Evolutionary conservation across 2,888 invertebrate species (phyloP).

Genomic region (Hermodice carunculata): DNA sequence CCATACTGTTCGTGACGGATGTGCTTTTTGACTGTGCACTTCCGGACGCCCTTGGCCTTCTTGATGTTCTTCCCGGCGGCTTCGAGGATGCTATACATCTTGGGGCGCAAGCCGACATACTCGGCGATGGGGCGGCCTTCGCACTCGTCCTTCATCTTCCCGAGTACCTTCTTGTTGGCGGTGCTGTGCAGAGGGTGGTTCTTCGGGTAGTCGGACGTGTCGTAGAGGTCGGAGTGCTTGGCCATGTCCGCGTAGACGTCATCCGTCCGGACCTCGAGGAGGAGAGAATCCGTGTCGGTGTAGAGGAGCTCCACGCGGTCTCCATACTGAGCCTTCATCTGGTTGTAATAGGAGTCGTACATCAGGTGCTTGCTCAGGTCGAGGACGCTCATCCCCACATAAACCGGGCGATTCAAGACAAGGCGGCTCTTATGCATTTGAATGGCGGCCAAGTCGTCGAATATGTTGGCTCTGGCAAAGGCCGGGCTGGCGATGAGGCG

Average conservation of each 20-base stretch:
- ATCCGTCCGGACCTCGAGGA: not conserved
- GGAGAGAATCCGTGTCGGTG: slow-evolving; percentile 48
- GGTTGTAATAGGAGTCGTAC: slow-evolving; percentile 50
- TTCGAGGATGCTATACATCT: slow-evolving; percentile 2
- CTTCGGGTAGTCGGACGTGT: slow-evolving; percentile 51
- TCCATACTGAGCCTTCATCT: slow-evolving; percentile 53
- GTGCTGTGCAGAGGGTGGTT: slow-evolving; percentile 41
- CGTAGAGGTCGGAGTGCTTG: slow-evolving; percentile 1
- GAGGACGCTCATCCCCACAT: slow-evolving; percentile 65
- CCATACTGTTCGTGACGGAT: not conserved
- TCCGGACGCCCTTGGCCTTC: not conserved
- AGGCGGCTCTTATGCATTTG: too few relatives aligned
- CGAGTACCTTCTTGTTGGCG: slow-evolving; percentile 53
- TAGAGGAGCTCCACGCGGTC: slow-evolving; percentile 41
- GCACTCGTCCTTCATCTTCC: slow-evolving; percentile 59
- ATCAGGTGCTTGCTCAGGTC: slow-evolving; percentile 55
- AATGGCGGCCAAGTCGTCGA: too few relatives aligned
- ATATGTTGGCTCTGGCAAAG: too few relatives aligned
- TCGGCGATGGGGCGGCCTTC: slow-evolving; percentile 49
- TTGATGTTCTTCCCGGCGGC: not conserved
- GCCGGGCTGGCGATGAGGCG: too few relatives aligned
- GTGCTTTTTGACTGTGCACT: not conserved
- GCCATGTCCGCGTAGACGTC: not conserved
- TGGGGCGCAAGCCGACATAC: slow-evolving; percentile 45
- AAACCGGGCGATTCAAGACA: too few relatives aligned